Conservation (phyloP, 2,888 invertebrate genomes). For the Proisotoma minuta region DNA sequence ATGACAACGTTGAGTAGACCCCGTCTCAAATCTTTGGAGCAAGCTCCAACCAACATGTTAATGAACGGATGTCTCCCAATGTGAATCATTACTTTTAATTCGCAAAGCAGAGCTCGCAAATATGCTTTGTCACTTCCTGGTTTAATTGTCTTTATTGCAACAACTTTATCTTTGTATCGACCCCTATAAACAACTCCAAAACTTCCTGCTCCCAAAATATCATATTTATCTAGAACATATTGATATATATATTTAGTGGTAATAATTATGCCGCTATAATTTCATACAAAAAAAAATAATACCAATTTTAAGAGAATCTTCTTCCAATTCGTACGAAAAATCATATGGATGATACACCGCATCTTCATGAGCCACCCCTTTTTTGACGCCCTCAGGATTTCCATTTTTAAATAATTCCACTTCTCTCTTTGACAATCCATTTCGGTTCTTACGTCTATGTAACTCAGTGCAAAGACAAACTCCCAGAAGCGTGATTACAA, state of each 20-base stretch:
- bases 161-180: constrained; percentile 6
- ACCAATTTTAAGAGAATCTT: constrained; percentile 17
- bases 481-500: constrained; percentile 13
- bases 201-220: constrained; percentile 12
- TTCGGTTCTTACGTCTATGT: constrained; percentile 12
- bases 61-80: constrained; percentile 19
- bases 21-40: constrained; percentile 11
- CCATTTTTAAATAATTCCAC: constrained; percentile 13
- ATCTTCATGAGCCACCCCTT: constrained; percentile 12
- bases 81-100: constrained; percentile 22
- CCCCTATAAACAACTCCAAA: constrained; percentile 14
- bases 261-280: not conserved
- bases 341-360: constrained; percentile 9
- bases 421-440: constrained; percentile 16
- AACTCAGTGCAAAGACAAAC: constrained; percentile 14
- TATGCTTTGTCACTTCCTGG: constrained; percentile 14
- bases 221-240: constrained; percentile 10
- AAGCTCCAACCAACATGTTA: constrained; percentile 12
- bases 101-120: constrained; percentile 15
- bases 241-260: not conserved
- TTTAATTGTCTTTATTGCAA: constrained; percentile 16
- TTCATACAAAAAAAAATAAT: too few relatives aligned
- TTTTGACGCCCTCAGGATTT: constrained; percentile 11
- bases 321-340: constrained; percentile 9
- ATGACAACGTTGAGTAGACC: constrained; percentile 12